A percentile compares a stretch with the other conserved stretches of the same genome.
These are phyloP conservation scores for Eospalax fontanierii DNA, from an alignment of 2,797 vertebrate species.

Conservation along the genomic window DNA sequence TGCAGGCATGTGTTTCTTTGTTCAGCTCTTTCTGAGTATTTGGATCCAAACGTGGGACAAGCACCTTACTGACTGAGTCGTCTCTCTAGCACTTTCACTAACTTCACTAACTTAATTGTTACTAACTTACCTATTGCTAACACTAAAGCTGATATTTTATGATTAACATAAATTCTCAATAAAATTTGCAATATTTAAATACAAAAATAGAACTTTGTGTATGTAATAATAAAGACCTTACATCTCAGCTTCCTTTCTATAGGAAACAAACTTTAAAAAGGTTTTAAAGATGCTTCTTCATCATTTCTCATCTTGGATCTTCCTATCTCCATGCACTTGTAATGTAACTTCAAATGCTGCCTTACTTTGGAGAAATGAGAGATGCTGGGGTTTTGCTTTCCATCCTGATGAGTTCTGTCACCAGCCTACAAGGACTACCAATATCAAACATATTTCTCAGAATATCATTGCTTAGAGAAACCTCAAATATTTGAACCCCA, in stretches of 20 bases:
- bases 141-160: slow-evolving; percentile 18
- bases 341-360: slow-evolving; percentile 47
- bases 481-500: background rate
- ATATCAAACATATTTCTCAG: slow-evolving; percentile 20
- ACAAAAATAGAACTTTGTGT: background rate
- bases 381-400: slow-evolving; percentile 25
- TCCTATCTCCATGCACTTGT: background rate
- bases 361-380: slow-evolving; percentile 63
- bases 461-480: slow-evolving; percentile 45
- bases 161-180: background rate
- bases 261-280: background rate
- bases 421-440: background rate
- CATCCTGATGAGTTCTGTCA: background rate
- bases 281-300: background rate
- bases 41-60: background rate
- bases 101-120: too few relatives aligned
- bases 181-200: background rate
- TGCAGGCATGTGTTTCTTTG: background rate
- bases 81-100: too few relatives aligned
- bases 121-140: background rate
- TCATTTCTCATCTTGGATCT: slow-evolving; percentile 38
- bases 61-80: too few relatives aligned
- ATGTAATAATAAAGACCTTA: background rate
- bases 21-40: background rate
- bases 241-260: background rate